Conservation (phyloP, 1,140 invertebrate genomes). For the Sarcophaga peregrina region DNA sequence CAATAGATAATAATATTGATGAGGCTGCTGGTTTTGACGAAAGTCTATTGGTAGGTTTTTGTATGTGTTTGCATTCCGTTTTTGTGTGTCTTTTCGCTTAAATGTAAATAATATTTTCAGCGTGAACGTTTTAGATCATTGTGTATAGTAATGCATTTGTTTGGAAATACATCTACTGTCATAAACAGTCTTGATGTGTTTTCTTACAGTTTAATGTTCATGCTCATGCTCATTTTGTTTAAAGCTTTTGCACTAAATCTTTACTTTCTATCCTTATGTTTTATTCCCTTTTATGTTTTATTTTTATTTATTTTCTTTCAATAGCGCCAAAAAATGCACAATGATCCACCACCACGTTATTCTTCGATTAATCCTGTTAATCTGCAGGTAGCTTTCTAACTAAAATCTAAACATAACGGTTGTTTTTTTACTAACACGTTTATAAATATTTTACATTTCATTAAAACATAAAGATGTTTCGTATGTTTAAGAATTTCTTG, state of each 20-base stretch:
- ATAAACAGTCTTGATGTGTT: too few relatives aligned
- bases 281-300: not conserved
- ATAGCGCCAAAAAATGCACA: conserved; percentile 59
- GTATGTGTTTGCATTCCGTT: not conserved
- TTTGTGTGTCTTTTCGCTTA: not conserved
- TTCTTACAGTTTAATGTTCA: not conserved
- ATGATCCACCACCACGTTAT: conserved; percentile 64
- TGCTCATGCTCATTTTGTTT: not conserved
- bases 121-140: conserved; percentile 21
- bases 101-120: not conserved
- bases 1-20: conserved; percentile 14
- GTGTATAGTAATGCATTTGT: not conserved
- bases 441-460: not conserved
- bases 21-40: conserved; percentile 66
- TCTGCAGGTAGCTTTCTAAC: conserved; percentile 56
- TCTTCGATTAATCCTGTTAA: conserved; percentile 64
- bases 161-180: not conserved
- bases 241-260: not conserved
- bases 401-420: not conserved
- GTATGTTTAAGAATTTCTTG: conserved; percentile 9
- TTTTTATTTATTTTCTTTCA: conserved; percentile 52
- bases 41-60: conserved; percentile 68
- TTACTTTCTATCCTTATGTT: conserved; percentile 42
- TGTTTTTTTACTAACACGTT: not conserved
- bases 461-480: not conserved